phyloP scores from a whole-genome alignment of 2,888 invertebrate species.

The Euproctis similis region DNA sequence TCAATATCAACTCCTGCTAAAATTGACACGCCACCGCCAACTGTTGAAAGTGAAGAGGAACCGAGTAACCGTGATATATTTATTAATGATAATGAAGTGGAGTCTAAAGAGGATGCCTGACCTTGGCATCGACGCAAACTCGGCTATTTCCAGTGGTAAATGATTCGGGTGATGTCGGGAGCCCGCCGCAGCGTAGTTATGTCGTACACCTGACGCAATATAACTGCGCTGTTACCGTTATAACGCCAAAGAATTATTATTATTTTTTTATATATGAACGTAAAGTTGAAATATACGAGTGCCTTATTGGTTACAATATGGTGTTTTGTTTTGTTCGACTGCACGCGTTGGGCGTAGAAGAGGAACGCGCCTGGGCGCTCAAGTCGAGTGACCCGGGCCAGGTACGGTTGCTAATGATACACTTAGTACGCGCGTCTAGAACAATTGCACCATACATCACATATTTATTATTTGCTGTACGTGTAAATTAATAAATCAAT shows the following conservation, averaged over 20 bases:
- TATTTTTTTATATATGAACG: constrained; percentile 52
- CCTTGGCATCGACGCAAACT: constrained; percentile 42
- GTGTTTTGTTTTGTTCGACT: constrained; percentile 56
- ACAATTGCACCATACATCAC: constrained; percentile 38
- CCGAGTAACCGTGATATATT: not conserved
- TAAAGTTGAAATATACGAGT: constrained; percentile 72
- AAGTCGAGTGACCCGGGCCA: constrained; percentile 87
- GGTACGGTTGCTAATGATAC: constrained; percentile 79
- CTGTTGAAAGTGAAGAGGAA: constrained; percentile 8
- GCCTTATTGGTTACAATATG: constrained; percentile 71
- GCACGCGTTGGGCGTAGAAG: constrained; percentile 39
- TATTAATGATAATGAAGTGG: constrained; percentile 3
- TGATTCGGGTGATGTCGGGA: constrained; percentile 64
- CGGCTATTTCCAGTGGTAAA: constrained; percentile 63
- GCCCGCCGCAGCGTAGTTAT: constrained; percentile 8
- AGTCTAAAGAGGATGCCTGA: constrained; percentile 47
- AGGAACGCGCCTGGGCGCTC: constrained; percentile 84
- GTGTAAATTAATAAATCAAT: no score
- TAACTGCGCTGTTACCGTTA: constrained; percentile 21
- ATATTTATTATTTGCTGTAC: not conserved
- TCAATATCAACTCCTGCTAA: constrained; percentile 24
- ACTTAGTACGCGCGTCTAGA: constrained; percentile 47
- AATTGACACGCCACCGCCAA: not conserved
- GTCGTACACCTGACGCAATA: constrained; percentile 3
- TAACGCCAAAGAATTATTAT: constrained; percentile 73